Percentiles rank a stretch among this genome's conserved stretches.
phyloP scores from a whole-genome alignment of 1,140 invertebrate species.

The Achroia grisella region DNA sequence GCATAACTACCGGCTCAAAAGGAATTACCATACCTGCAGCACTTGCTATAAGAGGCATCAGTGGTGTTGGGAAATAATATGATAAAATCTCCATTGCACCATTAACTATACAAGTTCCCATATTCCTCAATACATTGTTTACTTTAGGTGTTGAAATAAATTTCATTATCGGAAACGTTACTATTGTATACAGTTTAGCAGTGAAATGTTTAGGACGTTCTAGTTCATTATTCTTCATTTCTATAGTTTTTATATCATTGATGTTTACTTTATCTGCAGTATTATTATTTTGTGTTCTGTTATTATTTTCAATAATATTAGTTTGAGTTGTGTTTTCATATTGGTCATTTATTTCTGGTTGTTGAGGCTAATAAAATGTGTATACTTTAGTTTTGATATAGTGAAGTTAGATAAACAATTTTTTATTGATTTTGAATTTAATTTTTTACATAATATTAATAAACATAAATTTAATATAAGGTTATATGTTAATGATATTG shows the following conservation, averaged over 20 bases:
- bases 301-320: neutral
- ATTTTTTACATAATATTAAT: no score
- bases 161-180: conserved; percentile 22
- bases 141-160: conserved; percentile 40
- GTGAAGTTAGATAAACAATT: no score
- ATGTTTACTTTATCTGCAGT: neutral
- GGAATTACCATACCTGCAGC: conserved; percentile 57
- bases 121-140: conserved; percentile 35
- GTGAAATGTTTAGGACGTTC: neutral
- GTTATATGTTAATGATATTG: no score
- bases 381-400: no score
- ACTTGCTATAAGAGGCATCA: conserved; percentile 53
- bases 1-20: conserved; percentile 51
- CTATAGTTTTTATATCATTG: neutral
- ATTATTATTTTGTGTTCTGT: neutral
- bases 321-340: conserved; percentile 18
- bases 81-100: conserved; percentile 54
- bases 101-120: conserved; percentile 57
- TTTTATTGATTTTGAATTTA: no score
- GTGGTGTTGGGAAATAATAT: conserved; percentile 47
- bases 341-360: conserved; percentile 43
- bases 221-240: neutral
- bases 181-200: conserved; percentile 10
- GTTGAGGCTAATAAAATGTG: conserved; percentile 21
- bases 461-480: no score